These are phyloP conservation scores for Echiichthys vipera DNA, from an alignment of 2,797 vertebrate species.

Conservation along the genomic window DNA sequence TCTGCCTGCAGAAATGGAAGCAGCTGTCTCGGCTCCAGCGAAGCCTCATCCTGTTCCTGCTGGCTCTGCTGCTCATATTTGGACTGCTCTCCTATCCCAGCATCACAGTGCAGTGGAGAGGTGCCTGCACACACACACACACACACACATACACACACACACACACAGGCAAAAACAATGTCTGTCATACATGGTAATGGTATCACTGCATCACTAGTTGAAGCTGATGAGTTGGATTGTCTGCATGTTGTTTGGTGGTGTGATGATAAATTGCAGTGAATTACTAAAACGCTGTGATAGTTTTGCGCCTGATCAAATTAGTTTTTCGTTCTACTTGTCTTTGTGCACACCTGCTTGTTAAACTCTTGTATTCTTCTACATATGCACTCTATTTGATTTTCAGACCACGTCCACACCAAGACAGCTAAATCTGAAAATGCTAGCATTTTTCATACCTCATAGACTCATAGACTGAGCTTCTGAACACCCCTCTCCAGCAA, in stretches of 20 bases:
- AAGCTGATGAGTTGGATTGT: constrained; percentile 12
- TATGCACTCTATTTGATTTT: background rate
- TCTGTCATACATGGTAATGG: no score
- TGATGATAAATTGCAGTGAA: constrained; percentile 1
- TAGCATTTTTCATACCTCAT: no score
- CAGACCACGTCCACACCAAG: background rate
- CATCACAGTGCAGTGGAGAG: constrained; percentile 86
- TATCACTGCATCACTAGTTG: constrained; percentile 2
- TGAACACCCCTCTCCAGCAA: background rate
- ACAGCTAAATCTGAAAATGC: background rate
- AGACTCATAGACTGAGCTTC: background rate
- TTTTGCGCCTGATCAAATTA: constrained; percentile 2
- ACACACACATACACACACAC: background rate
- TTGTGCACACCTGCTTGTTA: background rate
- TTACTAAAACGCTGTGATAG: background rate
- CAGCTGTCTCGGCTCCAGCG: constrained; percentile 95
- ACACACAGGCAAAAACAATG: background rate
- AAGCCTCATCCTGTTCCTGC: constrained; percentile 89
- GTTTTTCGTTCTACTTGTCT: background rate
- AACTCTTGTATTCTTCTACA: background rate
- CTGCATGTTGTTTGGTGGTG: background rate
- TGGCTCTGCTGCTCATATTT: constrained; percentile 87
- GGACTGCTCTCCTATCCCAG: constrained; percentile 87
- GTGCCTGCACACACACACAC: constrained; percentile 42
- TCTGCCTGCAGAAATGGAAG: constrained; percentile 93